phyloP scores from a whole-genome alignment of 2,888 invertebrate species.

The Ichneumoninae sp. region DNA sequence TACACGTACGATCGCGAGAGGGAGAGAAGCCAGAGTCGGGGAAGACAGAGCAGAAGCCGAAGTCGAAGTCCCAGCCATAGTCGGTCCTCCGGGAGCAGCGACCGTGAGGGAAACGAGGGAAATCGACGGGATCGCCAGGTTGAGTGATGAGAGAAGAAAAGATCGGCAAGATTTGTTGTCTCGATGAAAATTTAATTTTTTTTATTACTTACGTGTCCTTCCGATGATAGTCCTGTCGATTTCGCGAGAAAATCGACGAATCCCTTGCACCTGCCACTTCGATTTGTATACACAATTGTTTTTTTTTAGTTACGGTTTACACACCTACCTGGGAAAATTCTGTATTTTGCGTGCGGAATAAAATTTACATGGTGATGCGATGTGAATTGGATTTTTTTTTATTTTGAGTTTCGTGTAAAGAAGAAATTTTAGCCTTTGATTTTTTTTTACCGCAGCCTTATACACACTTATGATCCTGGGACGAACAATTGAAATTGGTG shows the following conservation, averaged over 20 bases:
- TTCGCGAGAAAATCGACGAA: neutral
- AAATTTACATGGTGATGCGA: slow-evolving; percentile 50
- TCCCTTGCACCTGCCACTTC: slow-evolving; percentile 20
- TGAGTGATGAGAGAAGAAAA: slow-evolving; percentile 34
- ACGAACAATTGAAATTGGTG: neutral
- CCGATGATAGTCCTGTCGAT: slow-evolving; percentile 14
- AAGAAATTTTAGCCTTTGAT: neutral
- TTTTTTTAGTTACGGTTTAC: slow-evolving; percentile 27
- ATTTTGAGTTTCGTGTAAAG: no score
- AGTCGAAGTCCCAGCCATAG: slow-evolving; percentile 72
- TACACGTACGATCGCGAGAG: slow-evolving; percentile 66
- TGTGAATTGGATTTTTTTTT: neutral
- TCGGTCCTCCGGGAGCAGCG: slow-evolving; percentile 74
- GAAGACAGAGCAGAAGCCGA: slow-evolving; percentile 72
- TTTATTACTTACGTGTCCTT: neutral
- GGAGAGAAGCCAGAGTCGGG: slow-evolving; percentile 66
- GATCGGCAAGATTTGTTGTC: neutral
- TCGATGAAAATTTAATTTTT: slow-evolving; percentile 21
- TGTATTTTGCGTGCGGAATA: slow-evolving; percentile 56
- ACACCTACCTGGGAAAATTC: slow-evolving; percentile 31
- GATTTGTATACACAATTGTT: slow-evolving; percentile 30
- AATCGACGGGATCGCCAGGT: slow-evolving; percentile 59
- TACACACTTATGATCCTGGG: neutral
- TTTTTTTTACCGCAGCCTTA: neutral
- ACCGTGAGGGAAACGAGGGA: slow-evolving; percentile 70